These are phyloP conservation scores for Nesidiocoris tenuis DNA, from an alignment of 2,888 invertebrate genomes.

Conservation along the genomic window DNA sequence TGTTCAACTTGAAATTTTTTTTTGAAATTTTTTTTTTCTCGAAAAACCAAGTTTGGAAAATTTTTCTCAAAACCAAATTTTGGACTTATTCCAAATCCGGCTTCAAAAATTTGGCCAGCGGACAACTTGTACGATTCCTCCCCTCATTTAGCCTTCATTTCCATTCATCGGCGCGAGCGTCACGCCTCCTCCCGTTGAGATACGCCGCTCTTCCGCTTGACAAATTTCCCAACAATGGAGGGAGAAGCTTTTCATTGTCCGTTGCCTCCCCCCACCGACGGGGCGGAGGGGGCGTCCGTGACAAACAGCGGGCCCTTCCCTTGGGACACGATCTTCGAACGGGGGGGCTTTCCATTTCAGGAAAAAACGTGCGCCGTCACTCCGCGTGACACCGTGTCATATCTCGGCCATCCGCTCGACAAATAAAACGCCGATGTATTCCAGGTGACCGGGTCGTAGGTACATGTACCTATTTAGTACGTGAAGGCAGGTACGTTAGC, in stretches of 20 bases:
- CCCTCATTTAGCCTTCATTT: too few relatives aligned
- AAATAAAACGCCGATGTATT: neutral
- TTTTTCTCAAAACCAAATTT: too few relatives aligned
- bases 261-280: neutral
- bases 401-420: neutral
- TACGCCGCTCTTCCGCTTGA: neutral
- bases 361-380: neutral
- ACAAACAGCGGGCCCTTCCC: neutral
- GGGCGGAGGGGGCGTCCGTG: neutral
- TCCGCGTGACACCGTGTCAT: neutral
- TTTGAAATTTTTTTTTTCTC: too few relatives aligned
- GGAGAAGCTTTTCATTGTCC: neutral
- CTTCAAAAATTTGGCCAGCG: too few relatives aligned
- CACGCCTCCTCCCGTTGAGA: neutral
- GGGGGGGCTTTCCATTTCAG: neutral
- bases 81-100: too few relatives aligned
- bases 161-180: neutral
- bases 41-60: too few relatives aligned
- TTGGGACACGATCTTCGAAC: neutral
- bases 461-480: too few relatives aligned
- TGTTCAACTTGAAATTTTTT: too few relatives aligned
- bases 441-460: neutral
- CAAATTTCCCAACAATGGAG: neutral
- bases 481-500: too few relatives aligned
- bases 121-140: too few relatives aligned